Base-by-base conservation (phyloP, 2,113 vertebrate species). In the Paraplagusia blochii region DNA sequence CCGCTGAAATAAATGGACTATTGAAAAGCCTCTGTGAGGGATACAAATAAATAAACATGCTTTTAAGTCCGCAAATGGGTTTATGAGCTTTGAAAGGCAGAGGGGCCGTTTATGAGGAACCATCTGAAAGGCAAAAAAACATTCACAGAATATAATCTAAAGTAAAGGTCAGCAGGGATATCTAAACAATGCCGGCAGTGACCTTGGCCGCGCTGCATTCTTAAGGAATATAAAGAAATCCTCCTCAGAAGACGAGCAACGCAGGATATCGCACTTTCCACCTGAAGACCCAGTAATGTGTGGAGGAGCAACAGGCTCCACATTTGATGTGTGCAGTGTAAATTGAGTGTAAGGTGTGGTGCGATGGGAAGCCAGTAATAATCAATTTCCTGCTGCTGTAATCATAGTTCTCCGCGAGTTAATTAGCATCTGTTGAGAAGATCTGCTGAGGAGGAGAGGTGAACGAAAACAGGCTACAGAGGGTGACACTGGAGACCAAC, bases 321-420 rank as follows among this genome's bases (percentile, higher is more conserved):
- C 60, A 63, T 76, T 79, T 76, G 86, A 87, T 73, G 79, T 39
- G 56, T 58, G 51, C 47, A 65, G 60, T 70, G 70, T 72, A 82
- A 82, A 84, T 79, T 77, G 59, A 79, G 58, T 58, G 54, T 35
- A 68, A 69, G 81, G 72, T 69, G 74, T 72, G 76, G 70, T 63
- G 67, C 60, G 14, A 69, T 45, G 43, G 75, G 74, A 72, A 79
- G 72, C 76, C 80, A 73, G 76, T 67, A 76, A 83, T 85, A 84
- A 86, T 88, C 80, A 79, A 87, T 87, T 88, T 86, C 76, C 77
- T 73, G 69, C 81, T 69, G 80, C 75, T 83, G 83, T 87, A 85
- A 88, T 88, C 86, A 82, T 82, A 79, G 70, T 64, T 80, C 79
- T 84, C 72, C 77, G 61, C 63, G 70, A 82, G 81, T 85, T 84